phyloP scores from a whole-genome alignment of 2,113 vertebrate genomes.

The Pseudopodoces humilis region DNA sequence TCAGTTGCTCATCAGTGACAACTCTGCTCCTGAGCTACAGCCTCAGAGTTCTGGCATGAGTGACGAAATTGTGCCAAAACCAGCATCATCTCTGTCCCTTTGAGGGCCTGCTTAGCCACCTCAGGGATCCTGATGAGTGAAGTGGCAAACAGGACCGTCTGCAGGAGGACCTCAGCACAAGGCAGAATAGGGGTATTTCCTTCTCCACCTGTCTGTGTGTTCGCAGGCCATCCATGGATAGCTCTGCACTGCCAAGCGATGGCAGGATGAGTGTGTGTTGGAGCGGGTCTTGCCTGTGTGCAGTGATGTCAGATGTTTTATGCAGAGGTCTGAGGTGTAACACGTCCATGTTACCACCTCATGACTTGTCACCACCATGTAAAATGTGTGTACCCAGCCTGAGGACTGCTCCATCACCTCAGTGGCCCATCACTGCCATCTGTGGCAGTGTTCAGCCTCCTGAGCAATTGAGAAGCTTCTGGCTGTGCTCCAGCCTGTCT shows the following conservation, averaged over 20 bases:
- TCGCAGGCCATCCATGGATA: background rate
- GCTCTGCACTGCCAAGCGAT: background rate
- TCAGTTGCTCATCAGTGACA: background rate
- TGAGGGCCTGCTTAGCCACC: background rate
- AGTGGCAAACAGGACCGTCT: background rate
- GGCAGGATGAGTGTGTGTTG: background rate
- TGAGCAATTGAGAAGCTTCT: constrained; percentile 8
- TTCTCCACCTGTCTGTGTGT: background rate
- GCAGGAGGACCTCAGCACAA: background rate
- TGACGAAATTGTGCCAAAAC: background rate
- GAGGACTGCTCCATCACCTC: background rate
- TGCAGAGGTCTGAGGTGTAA: background rate
- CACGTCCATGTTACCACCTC: background rate
- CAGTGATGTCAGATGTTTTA: background rate
- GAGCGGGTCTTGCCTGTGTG: background rate
- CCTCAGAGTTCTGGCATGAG: background rate
- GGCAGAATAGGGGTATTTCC: background rate
- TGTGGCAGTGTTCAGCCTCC: background rate
- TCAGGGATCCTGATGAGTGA: background rate
- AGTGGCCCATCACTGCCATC: constrained; percentile 18
- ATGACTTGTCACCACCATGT: background rate
- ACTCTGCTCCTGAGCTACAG: background rate
- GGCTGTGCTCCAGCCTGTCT: constrained; percentile 27
- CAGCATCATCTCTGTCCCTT: background rate
- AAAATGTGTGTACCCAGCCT: background rate